Percentiles rank a stretch among this genome's conserved stretches.
These are phyloP conservation scores for Microplitis demolitor DNA, from an alignment of 1,140 invertebrate species.

Conservation along the genomic window DNA sequence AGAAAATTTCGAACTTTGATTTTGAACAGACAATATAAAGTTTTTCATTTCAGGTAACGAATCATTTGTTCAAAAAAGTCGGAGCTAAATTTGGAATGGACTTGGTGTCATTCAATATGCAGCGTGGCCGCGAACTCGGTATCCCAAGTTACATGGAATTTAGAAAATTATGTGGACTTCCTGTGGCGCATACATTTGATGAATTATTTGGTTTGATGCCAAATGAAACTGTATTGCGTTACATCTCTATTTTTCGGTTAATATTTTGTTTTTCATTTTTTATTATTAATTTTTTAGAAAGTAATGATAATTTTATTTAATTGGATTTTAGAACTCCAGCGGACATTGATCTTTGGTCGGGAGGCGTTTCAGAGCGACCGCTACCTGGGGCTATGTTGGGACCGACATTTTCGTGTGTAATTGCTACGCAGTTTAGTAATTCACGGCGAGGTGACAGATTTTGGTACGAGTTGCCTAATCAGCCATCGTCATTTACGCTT, in stretches of 20 bases:
- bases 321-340: slow-evolving; percentile 70
- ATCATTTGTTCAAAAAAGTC: slow-evolving; percentile 89
- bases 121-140: slow-evolving; percentile 90
- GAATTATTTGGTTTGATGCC: slow-evolving; percentile 87
- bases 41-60: slow-evolving; percentile 68
- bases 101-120: slow-evolving; percentile 93
- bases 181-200: slow-evolving; percentile 79
- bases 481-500: slow-evolving; percentile 87
- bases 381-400: slow-evolving; percentile 89
- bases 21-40: no score
- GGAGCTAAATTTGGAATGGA: slow-evolving; percentile 87
- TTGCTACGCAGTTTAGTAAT: slow-evolving; percentile 95
- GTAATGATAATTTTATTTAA: slow-evolving; percentile 13
- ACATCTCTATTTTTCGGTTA: slow-evolving; percentile 77
- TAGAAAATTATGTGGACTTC: slow-evolving; percentile 88
- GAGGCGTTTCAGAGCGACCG: slow-evolving; percentile 87
- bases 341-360: slow-evolving; percentile 92
- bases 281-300: neutral
- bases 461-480: slow-evolving; percentile 93
- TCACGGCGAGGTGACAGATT: slow-evolving; percentile 91
- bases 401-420: slow-evolving; percentile 94
- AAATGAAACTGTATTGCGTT: slow-evolving; percentile 83
- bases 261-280: slow-evolving; percentile 41
- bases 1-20: neutral
- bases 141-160: slow-evolving; percentile 92